Percentiles rank a stretch among this genome's conserved stretches.
Conservation (phyloP, 2,113 vertebrate species). For the Pterophyllum scalare region DNA sequence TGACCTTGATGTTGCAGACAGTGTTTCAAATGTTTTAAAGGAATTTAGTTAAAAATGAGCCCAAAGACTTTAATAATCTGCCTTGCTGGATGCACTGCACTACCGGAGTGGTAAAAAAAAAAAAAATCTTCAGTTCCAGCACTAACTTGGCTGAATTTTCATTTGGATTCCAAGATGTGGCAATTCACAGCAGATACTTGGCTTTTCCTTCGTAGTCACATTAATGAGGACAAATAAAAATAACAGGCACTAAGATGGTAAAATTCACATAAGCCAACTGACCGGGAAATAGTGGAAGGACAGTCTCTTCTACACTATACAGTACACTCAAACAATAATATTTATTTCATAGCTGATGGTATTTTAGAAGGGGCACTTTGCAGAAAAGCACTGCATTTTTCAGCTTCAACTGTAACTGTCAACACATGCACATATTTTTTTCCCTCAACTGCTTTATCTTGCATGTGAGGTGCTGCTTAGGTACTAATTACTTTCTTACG, state of each 20-base stretch:
- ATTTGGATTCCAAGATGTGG: conserved; percentile 34
- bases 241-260: neutral
- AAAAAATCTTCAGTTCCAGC: conserved; percentile 37
- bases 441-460: conserved; percentile 16
- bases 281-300: neutral
- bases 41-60: conserved; percentile 24
- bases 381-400: neutral
- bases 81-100: conserved; percentile 13
- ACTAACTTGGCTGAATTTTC: conserved; percentile 20
- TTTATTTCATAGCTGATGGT: conserved; percentile 9
- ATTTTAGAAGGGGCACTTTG: neutral
- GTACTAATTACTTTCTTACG: conserved; percentile 60
- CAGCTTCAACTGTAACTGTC: conserved; percentile 12
- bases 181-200: conserved; percentile 32
- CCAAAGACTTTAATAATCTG: conserved; percentile 41
- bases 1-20: conserved; percentile 27
- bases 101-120: neutral
- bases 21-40: conserved; percentile 29
- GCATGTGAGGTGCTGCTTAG: conserved; percentile 34
- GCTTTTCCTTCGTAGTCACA: conserved; percentile 11
- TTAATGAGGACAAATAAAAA: conserved; percentile 43
- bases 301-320: neutral
- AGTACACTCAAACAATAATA: neutral
- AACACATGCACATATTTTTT: conserved; percentile 24
- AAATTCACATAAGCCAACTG: conserved; percentile 11